Percentiles rank a stretch among this genome's conserved stretches.
These are phyloP conservation scores for Toxotes jaculatrix DNA, from an alignment of 2,113 vertebrate species.

Conservation along the genomic window DNA sequence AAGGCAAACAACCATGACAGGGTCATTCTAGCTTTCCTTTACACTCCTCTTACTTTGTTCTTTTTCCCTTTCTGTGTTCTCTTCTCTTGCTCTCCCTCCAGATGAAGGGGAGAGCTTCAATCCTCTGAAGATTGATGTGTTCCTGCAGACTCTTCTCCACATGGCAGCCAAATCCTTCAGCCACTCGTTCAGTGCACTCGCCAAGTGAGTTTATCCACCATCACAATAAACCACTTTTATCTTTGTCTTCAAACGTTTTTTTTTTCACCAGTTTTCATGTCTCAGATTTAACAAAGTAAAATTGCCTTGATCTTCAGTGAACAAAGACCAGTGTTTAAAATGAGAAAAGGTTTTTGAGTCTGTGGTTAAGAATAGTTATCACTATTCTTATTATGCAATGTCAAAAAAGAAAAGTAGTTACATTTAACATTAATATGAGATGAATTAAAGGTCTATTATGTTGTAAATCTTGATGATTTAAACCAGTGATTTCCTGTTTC, in stretches of 20 bases:
- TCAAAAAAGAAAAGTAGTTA: too few species aligned
- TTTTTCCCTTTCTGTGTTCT: not conserved
- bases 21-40: too few species aligned
- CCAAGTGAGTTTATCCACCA: constrained; percentile 88
- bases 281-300: not conserved
- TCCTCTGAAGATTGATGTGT: constrained; percentile 97
- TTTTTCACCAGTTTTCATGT: not conserved
- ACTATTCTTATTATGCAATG: too few species aligned
- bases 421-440: too few species aligned
- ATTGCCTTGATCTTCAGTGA: too few species aligned
- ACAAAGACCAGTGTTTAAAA: not conserved
- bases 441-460: too few species aligned
- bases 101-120: constrained; percentile 97
- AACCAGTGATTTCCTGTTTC: too few species aligned
- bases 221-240: accelerated
- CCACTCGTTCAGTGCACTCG: constrained; percentile 98
- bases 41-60: not conserved
- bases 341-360: too few species aligned
- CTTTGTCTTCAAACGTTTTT: too few species aligned
- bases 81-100: constrained; percentile 65
- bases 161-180: constrained; percentile 98
- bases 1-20: too few species aligned
- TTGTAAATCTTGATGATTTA: too few species aligned
- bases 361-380: too few species aligned
- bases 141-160: constrained; percentile 95